phyloP scores from a whole-genome alignment of 2,888 invertebrate genomes.

The Cheilosia impressa region DNA sequence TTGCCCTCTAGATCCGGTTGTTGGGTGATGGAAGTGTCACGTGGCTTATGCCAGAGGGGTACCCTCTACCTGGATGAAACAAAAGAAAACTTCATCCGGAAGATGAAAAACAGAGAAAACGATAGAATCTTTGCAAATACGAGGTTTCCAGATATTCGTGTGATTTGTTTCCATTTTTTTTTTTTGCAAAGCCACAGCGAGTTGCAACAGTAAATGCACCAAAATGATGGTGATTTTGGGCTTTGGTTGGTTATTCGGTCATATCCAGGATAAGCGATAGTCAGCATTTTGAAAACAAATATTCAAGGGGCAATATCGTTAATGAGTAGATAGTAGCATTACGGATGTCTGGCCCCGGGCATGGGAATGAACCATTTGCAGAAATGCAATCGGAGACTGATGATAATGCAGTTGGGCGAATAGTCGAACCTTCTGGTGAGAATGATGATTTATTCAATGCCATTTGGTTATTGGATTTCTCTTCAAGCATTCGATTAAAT shows the following conservation, averaged over 20 bases:
- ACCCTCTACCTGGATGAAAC: background rate
- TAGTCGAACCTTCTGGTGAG: background rate
- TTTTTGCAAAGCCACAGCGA: conserved; percentile 14
- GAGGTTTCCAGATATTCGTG: conserved; percentile 24
- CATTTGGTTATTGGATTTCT: conserved; percentile 10
- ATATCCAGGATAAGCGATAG: background rate
- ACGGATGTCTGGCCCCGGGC: background rate
- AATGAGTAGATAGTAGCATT: conserved; percentile 27
- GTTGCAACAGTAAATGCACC: background rate
- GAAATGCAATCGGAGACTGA: background rate
- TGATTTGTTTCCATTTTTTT: background rate
- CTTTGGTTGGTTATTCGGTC: background rate
- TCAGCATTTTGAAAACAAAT: conserved; percentile 8
- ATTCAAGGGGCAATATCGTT: background rate
- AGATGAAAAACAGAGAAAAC: conserved; percentile 34
- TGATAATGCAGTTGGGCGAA: conserved; percentile 14
- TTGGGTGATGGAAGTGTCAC: conserved; percentile 54
- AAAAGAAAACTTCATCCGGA: conserved; percentile 39
- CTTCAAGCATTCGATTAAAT: background rate
- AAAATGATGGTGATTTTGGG: background rate
- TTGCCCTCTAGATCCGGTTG: conserved; percentile 24
- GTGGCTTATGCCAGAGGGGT: conserved; percentile 32
- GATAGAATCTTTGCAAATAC: conserved; percentile 52
- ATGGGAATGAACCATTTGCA: conserved; percentile 31
- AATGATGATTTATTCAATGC: conserved; percentile 21